Base-by-base conservation (phyloP, 2,113 vertebrate species). In the Lethenteron camtschaticum region DNA sequence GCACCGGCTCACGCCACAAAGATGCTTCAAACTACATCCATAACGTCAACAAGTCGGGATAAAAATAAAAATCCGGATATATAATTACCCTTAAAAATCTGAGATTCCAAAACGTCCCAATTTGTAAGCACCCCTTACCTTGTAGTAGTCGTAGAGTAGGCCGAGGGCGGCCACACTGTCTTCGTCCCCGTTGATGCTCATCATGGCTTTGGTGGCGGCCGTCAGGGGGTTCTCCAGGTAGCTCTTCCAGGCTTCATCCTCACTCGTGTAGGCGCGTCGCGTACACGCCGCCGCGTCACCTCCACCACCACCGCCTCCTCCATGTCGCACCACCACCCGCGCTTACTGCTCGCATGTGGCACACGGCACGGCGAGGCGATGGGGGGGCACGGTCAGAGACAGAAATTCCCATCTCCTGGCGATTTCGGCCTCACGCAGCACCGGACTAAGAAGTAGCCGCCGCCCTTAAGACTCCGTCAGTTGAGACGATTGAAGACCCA, bases 181-280 rank as follows among this genome's bases (percentile, higher is more conserved):
- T 70, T 99, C 94, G 10, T 99, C 94, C 1, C 94, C 94, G 4
- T 99, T 99, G 77, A 99, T 95, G 80, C 94, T 99, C 94, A 99
- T 99, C 94, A 99, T 99, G 57, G 94, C 94, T 77, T 99, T 99
- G 78, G 94, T 99, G 69, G 92, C 94, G 1, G 89, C 94, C 0
- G 94, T 99, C 77, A 97, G 85, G 0, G 94, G 94, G 78, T 99
- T 99, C 79, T 99, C 92, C 79, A 99, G 83, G 75, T 96, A 99
- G 0, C 90, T 89, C 68, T 96, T 96, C 94, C 94, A 99, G 68
- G 91, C 94, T 72, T 99, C 94, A 69, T 99, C 94, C 73, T 99
- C 94, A 20, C 82, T 95, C 57, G 89, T 95, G 72, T 89, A 96
- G 58, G 85, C 79, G 58, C 92, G 85, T 16, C 94, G 85, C 77